A percentile compares a stretch with the other conserved stretches of the same genome.
Evolutionary conservation across 1,140 invertebrate species (phyloP).

Genomic region (Pachypsylla venusta): DNA sequence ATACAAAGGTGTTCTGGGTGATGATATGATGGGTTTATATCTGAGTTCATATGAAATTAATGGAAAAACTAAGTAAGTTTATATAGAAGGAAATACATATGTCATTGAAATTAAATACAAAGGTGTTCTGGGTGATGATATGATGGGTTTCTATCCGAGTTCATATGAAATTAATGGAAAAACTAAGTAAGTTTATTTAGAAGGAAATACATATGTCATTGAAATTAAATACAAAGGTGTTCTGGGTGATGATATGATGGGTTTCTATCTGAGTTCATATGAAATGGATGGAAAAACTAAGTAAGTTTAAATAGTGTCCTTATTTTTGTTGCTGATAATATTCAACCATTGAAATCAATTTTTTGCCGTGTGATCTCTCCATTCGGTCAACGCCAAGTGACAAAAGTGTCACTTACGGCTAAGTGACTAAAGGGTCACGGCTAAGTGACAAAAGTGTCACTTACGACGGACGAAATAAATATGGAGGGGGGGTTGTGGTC

Average conservation of each 20-base stretch:
- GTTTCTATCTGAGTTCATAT: conserved; percentile 18
- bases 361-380: too few relatives aligned
- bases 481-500: too few relatives aligned
- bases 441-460: too few relatives aligned
- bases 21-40: conserved; percentile 20
- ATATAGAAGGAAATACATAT: too few relatives aligned
- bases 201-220: too few relatives aligned
- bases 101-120: conserved; percentile 14
- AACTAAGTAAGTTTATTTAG: conserved; percentile 12
- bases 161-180: not conserved
- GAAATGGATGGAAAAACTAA: not conserved
- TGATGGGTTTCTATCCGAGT: conserved; percentile 19
- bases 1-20: conserved; percentile 15
- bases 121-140: conserved; percentile 15
- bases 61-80: conserved; percentile 11
- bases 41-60: conserved; percentile 10
- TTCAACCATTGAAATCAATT: too few relatives aligned
- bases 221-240: conserved; percentile 14
- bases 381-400: too few relatives aligned
- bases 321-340: too few relatives aligned
- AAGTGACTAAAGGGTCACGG: too few relatives aligned
- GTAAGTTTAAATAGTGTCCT: too few relatives aligned
- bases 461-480: too few relatives aligned
- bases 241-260: conserved; percentile 17
- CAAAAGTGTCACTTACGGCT: too few relatives aligned